Conservation (phyloP, 2,113 vertebrate genomes). For the Chloropsis hardwickii region DNA sequence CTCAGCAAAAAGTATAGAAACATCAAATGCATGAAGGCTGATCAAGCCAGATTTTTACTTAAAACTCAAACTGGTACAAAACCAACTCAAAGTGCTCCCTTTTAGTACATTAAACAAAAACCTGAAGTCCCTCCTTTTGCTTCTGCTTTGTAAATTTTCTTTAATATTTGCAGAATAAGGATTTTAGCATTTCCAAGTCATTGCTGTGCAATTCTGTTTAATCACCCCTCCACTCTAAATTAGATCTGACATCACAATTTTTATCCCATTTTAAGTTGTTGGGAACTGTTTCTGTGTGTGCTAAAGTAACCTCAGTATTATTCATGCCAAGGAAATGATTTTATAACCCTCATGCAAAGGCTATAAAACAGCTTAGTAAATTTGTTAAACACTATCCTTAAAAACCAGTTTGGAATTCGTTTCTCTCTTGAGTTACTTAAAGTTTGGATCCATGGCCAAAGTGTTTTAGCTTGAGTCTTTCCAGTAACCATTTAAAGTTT, state of each 20-base stretch:
- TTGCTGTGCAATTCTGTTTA: not conserved
- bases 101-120: not conserved
- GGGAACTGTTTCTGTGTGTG: not conserved
- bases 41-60: not conserved
- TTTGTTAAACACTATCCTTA: not conserved
- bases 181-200: not conserved
- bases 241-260: not conserved
- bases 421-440: not conserved
- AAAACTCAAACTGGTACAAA: not conserved
- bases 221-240: not conserved
- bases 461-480: not conserved
- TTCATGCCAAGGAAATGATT: not conserved
- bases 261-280: not conserved
- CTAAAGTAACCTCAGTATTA: not conserved
- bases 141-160: not conserved
- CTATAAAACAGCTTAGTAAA: not conserved
- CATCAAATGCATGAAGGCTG: not conserved
- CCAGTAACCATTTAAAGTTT: not conserved
- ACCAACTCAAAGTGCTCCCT: not conserved
- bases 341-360: not conserved
- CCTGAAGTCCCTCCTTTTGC: not conserved
- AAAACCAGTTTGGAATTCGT: not conserved
- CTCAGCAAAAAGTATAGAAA: not conserved
- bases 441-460: not conserved
- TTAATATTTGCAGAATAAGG: not conserved